Evolutionary conservation across 2,888 invertebrate species (phyloP).

Genomic region (Athripsodes cinereus): DNA sequence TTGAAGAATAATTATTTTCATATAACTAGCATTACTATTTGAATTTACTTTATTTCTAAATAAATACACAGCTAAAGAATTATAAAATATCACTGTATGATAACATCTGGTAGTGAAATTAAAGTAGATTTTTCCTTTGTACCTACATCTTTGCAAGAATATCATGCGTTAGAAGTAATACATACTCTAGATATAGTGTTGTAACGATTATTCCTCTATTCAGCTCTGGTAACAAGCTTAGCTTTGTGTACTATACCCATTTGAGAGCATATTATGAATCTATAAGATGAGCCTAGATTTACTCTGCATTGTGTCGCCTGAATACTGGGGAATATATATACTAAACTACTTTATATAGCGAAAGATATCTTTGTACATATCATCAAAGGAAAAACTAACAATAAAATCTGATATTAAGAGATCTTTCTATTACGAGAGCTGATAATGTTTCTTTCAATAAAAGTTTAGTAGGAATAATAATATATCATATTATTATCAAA

Average conservation of each 20-base stretch:
- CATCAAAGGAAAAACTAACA: conserved; percentile 28
- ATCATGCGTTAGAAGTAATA: too few relatives aligned
- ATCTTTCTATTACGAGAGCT: neutral
- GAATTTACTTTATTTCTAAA: too few relatives aligned
- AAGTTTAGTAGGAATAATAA: too few relatives aligned
- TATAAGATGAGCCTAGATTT: conserved; percentile 27
- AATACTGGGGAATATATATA: conserved; percentile 16
- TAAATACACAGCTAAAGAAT: too few relatives aligned
- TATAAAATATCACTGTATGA: too few relatives aligned
- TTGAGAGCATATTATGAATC: conserved; percentile 23
- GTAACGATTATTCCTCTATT: conserved; percentile 1
- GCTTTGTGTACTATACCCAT: conserved; percentile 23
- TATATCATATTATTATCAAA: too few relatives aligned
- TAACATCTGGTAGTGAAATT: too few relatives aligned
- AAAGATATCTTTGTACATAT: conserved; percentile 4
- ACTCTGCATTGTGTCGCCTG: conserved; percentile 25
- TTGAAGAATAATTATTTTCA: too few relatives aligned
- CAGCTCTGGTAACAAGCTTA: neutral
- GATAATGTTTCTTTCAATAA: too few relatives aligned
- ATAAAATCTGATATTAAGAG: conserved; percentile 27
- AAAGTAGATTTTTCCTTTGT: too few relatives aligned
- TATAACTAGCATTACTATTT: too few relatives aligned
- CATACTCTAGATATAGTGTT: conserved; percentile 3
- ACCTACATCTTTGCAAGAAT: too few relatives aligned
- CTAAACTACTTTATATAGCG: conserved; percentile 25